These are phyloP conservation scores for Phalacrocorax brasilianus DNA, from an alignment of 2,113 vertebrate species.

Conservation along the genomic window DNA sequence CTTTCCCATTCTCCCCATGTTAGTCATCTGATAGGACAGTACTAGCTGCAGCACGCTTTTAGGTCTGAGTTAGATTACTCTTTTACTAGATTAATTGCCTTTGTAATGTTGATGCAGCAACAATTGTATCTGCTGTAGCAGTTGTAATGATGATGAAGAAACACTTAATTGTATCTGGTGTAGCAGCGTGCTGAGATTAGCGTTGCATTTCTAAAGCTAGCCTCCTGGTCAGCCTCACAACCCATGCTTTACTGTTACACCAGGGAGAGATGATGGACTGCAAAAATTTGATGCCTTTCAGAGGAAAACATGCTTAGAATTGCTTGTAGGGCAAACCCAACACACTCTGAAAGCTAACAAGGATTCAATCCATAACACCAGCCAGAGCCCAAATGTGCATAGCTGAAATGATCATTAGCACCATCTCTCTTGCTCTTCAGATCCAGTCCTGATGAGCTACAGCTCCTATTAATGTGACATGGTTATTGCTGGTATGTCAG, in stretches of 20 bases:
- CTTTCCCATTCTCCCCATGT: neutral
- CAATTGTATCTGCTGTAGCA: too few species aligned
- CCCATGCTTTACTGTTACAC: neutral
- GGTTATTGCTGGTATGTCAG: neutral
- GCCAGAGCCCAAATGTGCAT: neutral
- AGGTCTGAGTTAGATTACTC: neutral
- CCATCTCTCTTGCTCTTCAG: neutral
- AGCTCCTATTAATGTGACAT: rapidly evolving
- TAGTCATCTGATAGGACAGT: neutral
- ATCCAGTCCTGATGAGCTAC: neutral
- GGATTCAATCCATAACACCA: rapidly evolving
- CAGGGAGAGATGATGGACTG: neutral
- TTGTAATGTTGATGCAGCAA: neutral
- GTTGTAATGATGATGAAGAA: neutral
- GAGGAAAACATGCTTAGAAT: neutral
- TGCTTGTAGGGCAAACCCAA: neutral
- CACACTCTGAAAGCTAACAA: neutral
- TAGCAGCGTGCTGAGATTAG: neutral
- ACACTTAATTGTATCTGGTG: neutral
- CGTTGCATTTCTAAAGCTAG: neutral
- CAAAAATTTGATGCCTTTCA: neutral
- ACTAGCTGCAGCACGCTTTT: neutral
- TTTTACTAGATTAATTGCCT: neutral
- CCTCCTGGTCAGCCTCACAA: neutral
- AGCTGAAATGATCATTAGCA: neutral